Conservation (phyloP, 53 echinoderm and acorn worm species). For the Holothuria leucospilota region DNA sequence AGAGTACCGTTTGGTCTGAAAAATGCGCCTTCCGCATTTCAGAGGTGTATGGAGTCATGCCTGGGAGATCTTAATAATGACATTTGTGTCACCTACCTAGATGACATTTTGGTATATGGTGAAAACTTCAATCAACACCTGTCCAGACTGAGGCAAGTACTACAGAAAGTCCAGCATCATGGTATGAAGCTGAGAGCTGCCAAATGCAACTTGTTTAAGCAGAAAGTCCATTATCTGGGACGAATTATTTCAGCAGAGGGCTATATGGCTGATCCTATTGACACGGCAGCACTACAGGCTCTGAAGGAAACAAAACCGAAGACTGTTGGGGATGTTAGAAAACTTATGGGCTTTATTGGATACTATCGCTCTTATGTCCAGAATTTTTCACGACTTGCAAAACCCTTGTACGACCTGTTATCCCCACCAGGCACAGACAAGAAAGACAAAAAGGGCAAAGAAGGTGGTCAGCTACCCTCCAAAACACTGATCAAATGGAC, state of each 20-base stretch:
- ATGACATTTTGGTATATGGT: too few relatives aligned
- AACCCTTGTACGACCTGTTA: slow-evolving; percentile 53
- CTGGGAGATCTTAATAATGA: slow-evolving; percentile 53
- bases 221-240: slow-evolving; percentile 3
- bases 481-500: too few relatives aligned
- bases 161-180: slow-evolving; percentile 30
- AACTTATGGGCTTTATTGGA: slow-evolving; percentile 50
- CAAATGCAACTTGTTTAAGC: too few relatives aligned
- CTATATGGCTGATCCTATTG: too few relatives aligned
- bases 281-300: too few relatives aligned
- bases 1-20: slow-evolving; percentile 75
- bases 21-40: slow-evolving; percentile 71
- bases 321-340: slow-evolving; percentile 49
- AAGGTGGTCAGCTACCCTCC: too few relatives aligned
- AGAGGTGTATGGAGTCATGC: slow-evolving; percentile 60
- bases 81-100: too few relatives aligned
- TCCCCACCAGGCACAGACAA: background rate
- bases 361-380: slow-evolving; percentile 51
- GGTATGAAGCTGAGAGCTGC: too few relatives aligned
- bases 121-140: slow-evolving; percentile 36
- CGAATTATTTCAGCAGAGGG: too few relatives aligned
- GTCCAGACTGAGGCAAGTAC: slow-evolving; percentile 9
- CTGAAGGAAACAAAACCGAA: too few relatives aligned
- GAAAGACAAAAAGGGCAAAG: too few relatives aligned
- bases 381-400: slow-evolving; percentile 54